These are phyloP conservation scores for Ligdia adustata DNA, from an alignment of 2,888 invertebrate species.

Conservation along the genomic window DNA sequence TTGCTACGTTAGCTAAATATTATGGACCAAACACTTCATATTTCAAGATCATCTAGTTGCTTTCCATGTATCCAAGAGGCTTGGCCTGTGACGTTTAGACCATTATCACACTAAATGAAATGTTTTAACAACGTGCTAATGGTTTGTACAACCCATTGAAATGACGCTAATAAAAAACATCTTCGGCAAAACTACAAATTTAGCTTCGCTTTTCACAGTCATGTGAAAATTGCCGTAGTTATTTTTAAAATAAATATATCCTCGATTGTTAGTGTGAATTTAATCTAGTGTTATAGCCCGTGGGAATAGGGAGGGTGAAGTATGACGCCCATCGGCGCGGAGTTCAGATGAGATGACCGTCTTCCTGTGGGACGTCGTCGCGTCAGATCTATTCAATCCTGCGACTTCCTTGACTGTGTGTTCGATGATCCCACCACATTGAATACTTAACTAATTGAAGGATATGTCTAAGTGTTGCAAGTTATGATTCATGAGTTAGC, in stretches of 20 bases:
- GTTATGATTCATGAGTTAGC: not conserved
- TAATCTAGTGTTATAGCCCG: constrained; percentile 25
- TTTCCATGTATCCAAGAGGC: not conserved
- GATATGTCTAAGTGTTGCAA: not conserved
- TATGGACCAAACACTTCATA: constrained; percentile 1
- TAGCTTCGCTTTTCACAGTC: constrained; percentile 56
- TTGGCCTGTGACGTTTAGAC: constrained; percentile 12
- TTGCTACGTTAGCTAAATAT: constrained; percentile 1
- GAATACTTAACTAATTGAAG: not conserved
- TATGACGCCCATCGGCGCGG: constrained; percentile 33
- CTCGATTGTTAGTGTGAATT: constrained; percentile 30
- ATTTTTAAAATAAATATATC: constrained; percentile 40
- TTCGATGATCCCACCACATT: not conserved
- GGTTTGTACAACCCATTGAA: constrained; percentile 48
- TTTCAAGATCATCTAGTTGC: not conserved
- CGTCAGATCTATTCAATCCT: constrained; percentile 18
- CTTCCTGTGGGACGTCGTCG: constrained; percentile 45
- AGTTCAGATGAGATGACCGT: constrained; percentile 48
- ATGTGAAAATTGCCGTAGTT: constrained; percentile 59
- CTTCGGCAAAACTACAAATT: constrained; percentile 54
- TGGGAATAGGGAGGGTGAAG: constrained; percentile 30
- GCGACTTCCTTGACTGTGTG: constrained; percentile 7
- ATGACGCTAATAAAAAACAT: constrained; percentile 64
- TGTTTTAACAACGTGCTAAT: constrained; percentile 63
- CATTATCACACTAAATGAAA: constrained; percentile 52